phyloP scores from a whole-genome alignment of 1,140 invertebrate species.

The Habropoda laboriosa region DNA sequence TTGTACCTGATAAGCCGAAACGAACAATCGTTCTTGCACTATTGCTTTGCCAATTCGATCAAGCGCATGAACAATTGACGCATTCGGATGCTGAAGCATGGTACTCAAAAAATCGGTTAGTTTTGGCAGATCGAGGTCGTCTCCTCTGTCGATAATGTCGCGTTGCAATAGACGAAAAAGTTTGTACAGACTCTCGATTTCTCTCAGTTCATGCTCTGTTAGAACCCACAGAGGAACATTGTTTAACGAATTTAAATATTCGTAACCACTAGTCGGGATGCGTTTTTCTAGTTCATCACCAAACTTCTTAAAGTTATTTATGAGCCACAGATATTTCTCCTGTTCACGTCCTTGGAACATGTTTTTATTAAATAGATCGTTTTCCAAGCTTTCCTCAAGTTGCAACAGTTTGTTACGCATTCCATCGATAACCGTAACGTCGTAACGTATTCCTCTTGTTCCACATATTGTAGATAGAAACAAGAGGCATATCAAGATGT shows the following conservation, averaged over 20 bases:
- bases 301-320: constrained; percentile 83
- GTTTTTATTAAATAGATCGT: constrained; percentile 26
- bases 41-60: constrained; percentile 82
- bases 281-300: constrained; percentile 78
- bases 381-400: constrained; percentile 73
- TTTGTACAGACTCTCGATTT: constrained; percentile 83
- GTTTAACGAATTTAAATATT: constrained; percentile 76
- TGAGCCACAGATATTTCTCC: constrained; percentile 73
- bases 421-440: constrained; percentile 79
- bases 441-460: neutral
- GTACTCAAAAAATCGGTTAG: constrained; percentile 85
- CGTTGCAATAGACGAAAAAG: constrained; percentile 83
- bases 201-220: constrained; percentile 81
- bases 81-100: constrained; percentile 83
- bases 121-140: constrained; percentile 78
- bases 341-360: neutral
- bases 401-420: constrained; percentile 82
- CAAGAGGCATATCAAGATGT: constrained; percentile 16
- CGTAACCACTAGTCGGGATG: constrained; percentile 68
- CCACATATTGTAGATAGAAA: constrained; percentile 5
- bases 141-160: constrained; percentile 66
- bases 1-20: constrained; percentile 84
- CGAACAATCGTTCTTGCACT: constrained; percentile 84
- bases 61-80: constrained; percentile 80
- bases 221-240: constrained; percentile 83